These are phyloP conservation scores for Limanda limanda DNA, from an alignment of 2,113 vertebrate genomes.

Conservation along the genomic window DNA sequence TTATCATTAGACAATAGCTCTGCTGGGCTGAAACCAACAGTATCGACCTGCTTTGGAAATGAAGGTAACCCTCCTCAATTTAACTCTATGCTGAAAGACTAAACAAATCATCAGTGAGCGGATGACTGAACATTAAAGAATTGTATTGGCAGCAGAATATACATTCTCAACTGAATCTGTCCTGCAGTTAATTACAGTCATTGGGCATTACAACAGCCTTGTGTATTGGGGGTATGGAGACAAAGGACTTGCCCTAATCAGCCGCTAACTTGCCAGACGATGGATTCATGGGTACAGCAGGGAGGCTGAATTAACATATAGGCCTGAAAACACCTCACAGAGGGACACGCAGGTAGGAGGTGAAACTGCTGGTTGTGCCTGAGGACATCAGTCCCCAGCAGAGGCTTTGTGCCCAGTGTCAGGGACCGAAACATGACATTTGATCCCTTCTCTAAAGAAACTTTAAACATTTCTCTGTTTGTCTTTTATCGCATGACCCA, in stretches of 20 bases:
- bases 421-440: background rate
- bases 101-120: slow-evolving; percentile 26
- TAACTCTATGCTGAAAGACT: slow-evolving; percentile 9
- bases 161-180: slow-evolving; percentile 52
- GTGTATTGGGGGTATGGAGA: slow-evolving; percentile 68
- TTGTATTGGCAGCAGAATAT: slow-evolving; percentile 40
- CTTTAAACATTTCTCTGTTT: too few species aligned
- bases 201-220: slow-evolving; percentile 41
- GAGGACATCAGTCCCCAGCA: slow-evolving; percentile 15
- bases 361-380: slow-evolving; percentile 29
- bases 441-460: too few species aligned
- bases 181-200: slow-evolving; percentile 46
- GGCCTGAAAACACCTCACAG: slow-evolving; percentile 49
- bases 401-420: slow-evolving; percentile 5
- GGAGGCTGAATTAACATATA: slow-evolving; percentile 66
- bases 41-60: background rate
- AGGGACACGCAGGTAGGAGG: slow-evolving; percentile 26
- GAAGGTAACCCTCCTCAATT: background rate
- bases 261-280: slow-evolving; percentile 72
- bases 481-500: too few species aligned
- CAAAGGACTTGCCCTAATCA: slow-evolving; percentile 70
- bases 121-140: slow-evolving; percentile 33
- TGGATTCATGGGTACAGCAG: slow-evolving; percentile 54
- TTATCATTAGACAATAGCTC: background rate
- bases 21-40: background rate